These are phyloP conservation scores for Andrena hattorfiana DNA, from an alignment of 2,888 invertebrate species.

Conservation along the genomic window DNA sequence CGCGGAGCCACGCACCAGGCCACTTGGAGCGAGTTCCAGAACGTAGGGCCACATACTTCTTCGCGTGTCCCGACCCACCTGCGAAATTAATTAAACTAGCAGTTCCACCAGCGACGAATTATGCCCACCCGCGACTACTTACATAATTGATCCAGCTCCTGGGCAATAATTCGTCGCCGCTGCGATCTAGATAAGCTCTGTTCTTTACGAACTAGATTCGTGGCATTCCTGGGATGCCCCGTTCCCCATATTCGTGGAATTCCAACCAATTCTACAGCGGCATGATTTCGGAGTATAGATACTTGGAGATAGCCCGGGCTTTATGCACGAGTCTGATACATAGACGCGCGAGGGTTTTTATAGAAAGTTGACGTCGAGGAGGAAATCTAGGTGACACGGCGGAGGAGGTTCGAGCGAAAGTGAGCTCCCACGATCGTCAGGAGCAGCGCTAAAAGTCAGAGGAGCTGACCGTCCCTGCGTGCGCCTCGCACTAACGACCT, in stretches of 20 bases:
- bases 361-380: neutral
- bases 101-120: conserved; percentile 54
- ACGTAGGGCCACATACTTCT: too few species aligned
- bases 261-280: neutral
- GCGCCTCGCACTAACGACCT: conserved; percentile 81
- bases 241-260: conserved; percentile 43
- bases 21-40: too few species aligned
- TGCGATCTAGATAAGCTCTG: conserved; percentile 50
- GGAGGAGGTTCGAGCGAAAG: conserved; percentile 27
- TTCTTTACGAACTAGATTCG: conserved; percentile 54
- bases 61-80: neutral
- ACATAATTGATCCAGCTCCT: conserved; percentile 50
- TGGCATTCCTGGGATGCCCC: conserved; percentile 49
- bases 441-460: conserved; percentile 48
- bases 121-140: conserved; percentile 41
- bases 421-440: conserved; percentile 60
- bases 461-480: conserved; percentile 58
- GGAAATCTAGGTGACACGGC: conserved; percentile 40
- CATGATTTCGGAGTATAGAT: neutral
- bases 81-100: conserved; percentile 44
- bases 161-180: conserved; percentile 41
- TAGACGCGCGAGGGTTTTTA: neutral
- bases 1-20: too few species aligned
- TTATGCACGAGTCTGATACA: neutral
- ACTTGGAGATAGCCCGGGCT: too few species aligned